These are phyloP conservation scores for Choreutis nemorana DNA, from an alignment of 2,888 invertebrate species.

Conservation along the genomic window DNA sequence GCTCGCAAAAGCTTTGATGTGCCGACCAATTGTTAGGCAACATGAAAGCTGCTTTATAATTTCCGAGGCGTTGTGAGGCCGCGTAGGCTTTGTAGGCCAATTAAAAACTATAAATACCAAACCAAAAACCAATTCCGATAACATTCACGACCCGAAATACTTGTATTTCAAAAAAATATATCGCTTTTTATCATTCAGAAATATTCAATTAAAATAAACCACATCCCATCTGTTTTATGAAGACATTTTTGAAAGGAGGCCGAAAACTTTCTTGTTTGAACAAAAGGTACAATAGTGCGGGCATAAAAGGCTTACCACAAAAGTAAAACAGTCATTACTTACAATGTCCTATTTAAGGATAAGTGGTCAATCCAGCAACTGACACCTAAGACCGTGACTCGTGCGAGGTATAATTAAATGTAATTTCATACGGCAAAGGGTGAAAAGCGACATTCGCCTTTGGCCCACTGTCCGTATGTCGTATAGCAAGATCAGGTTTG, in stretches of 20 bases:
- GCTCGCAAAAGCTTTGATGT: conserved; percentile 56
- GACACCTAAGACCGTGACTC: conserved; percentile 56
- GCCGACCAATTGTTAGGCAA: conserved; percentile 48
- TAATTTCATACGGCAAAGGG: conserved; percentile 43
- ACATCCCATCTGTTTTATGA: too few relatives aligned
- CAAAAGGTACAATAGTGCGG: conserved; percentile 35
- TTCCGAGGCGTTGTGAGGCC: conserved; percentile 34
- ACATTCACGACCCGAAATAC: too few relatives aligned
- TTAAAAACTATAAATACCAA: conserved; percentile 15
- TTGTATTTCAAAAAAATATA: too few relatives aligned
- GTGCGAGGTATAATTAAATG: conserved; percentile 43
- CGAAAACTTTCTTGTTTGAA: conserved; percentile 19
- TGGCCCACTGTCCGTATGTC: conserved; percentile 55
- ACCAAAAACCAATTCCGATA: not conserved
- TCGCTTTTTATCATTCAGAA: too few relatives aligned
- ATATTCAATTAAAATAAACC: too few relatives aligned
- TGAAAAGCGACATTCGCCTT: conserved; percentile 35
- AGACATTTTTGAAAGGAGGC: too few relatives aligned
- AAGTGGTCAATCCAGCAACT: conserved; percentile 58
- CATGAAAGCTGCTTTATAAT: conserved; percentile 51
- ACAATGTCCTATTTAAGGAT: conserved; percentile 27
- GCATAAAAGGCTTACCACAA: conserved; percentile 27
- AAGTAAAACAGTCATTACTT: conserved; percentile 22
- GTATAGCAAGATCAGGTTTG: too few relatives aligned
- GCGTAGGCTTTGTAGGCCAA: conserved; percentile 23